phyloP scores from a whole-genome alignment of 2,113 vertebrate genomes.

The Ceuthmochares aereus region DNA sequence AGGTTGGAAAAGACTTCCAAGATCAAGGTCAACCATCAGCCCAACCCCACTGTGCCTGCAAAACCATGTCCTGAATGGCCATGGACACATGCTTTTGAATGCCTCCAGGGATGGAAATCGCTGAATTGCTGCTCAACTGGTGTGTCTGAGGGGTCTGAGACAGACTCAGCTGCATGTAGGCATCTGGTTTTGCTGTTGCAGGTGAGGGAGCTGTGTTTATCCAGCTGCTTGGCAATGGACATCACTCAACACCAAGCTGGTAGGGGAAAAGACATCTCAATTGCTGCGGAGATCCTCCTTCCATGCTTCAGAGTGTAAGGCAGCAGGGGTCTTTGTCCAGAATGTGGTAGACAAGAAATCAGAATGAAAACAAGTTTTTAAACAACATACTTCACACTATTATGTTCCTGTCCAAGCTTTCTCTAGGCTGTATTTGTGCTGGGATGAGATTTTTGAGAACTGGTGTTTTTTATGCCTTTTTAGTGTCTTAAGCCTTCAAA shows the following conservation, averaged over 20 bases:
- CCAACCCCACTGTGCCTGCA: too few relatives aligned
- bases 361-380: neutral
- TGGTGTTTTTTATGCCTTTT: neutral
- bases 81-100: too few relatives aligned
- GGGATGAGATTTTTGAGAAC: neutral
- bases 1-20: too few relatives aligned
- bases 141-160: accelerated
- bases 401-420: neutral
- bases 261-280: neutral
- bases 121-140: neutral
- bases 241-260: neutral
- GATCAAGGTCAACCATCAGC: too few relatives aligned
- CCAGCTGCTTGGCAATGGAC: neutral
- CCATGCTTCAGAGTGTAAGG: neutral
- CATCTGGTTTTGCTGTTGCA: neutral
- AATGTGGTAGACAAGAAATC: neutral
- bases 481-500: neutral
- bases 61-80: too few relatives aligned
- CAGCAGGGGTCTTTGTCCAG: neutral
- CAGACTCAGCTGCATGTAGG: accelerated
- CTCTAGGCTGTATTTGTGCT: neutral
- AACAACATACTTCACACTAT: neutral
- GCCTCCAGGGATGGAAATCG: too few relatives aligned
- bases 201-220: neutral
- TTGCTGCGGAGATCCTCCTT: neutral